Base-by-base conservation (phyloP, 1,140 invertebrate genomes). In the Copidosoma floridanum region DNA sequence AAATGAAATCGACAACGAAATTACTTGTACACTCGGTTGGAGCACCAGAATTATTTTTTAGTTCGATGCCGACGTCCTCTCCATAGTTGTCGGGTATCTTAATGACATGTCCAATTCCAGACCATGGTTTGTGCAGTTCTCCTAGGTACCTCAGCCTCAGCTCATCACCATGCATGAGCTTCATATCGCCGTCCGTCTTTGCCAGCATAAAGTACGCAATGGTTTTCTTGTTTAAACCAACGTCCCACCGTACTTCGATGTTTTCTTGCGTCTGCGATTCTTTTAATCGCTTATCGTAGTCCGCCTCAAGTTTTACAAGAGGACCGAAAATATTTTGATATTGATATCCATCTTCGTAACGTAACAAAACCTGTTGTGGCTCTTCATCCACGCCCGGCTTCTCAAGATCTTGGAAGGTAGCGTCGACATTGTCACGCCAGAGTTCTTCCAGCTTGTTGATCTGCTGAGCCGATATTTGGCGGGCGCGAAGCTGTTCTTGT, bases 111-210 rank as follows among this genome's bases (percentile, higher is more conserved):
- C 97, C 97, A 24, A 98, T 91, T 23, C 95, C 95, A 27, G 89
- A 91, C 97, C 98, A 99, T 0, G 90, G 84, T 70, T 94, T 95
- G 71, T 95, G 93, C 63, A 94, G 73, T 73, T 98, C 95, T 4
- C 95, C 95, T 5, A 97, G 85, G 73, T 99, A 99, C 63, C 95
- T 88, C 29, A 99, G 81, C 62, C 94, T 85, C 20, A 99, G 77
- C 79, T 99, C 97, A 84, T 99, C 98, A 18, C 97, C 98, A 72
- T 98, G 96, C 97, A 99, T 99, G n/a, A 99, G 78, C 76, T 98
- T 94, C 92, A 98, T 97, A 71, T 98, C 96, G 66, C 95, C 94
- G 72, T 98, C 95, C 10, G 95, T 97, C 79, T 98, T 97, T 0
- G 96, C 94, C n/a, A 99, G 81, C 66, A 93, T 94, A 70, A 99